Conservation (phyloP, 2,113 vertebrate species). For the Brachyistius frenatus region DNA sequence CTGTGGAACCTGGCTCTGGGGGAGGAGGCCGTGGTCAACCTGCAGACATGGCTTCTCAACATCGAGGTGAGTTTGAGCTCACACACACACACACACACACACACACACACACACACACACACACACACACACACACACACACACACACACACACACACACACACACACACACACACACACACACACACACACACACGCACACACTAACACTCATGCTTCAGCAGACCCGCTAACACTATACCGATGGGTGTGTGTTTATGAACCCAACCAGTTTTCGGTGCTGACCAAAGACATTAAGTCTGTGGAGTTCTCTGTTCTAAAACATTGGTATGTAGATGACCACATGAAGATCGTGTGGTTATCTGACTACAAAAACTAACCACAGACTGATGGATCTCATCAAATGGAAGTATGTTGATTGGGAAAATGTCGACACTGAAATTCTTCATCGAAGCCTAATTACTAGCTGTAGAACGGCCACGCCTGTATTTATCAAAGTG, state of each 20-base stretch:
- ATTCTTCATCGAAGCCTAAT: not conserved
- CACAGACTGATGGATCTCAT: not conserved
- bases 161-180: not conserved
- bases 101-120: not conserved
- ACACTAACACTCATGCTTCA: not conserved
- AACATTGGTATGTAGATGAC: not conserved
- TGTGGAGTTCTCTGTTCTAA: conserved; percentile 8
- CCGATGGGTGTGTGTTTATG: not conserved
- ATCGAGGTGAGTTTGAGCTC: conserved; percentile 89
- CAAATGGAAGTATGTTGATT: not conserved
- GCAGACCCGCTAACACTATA: too few species aligned
- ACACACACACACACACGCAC: not conserved
- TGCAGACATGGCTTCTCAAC: conserved; percentile 97
- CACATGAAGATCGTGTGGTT: not conserved
- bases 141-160: not conserved
- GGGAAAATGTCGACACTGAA: not conserved
- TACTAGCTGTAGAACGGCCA: not conserved
- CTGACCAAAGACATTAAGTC: not conserved
- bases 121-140: not conserved
- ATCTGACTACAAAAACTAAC: conserved; percentile 12
- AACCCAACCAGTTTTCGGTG: not conserved
- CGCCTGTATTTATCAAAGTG: too few species aligned
- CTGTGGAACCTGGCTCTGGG: conserved; percentile 98
- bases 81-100: not conserved
- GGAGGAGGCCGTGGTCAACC: conserved; percentile 94